Percentiles rank a stretch among this genome's conserved stretches.
phyloP scores from a whole-genome alignment of 2,888 invertebrate species.

The Podotricha telesiphe region DNA sequence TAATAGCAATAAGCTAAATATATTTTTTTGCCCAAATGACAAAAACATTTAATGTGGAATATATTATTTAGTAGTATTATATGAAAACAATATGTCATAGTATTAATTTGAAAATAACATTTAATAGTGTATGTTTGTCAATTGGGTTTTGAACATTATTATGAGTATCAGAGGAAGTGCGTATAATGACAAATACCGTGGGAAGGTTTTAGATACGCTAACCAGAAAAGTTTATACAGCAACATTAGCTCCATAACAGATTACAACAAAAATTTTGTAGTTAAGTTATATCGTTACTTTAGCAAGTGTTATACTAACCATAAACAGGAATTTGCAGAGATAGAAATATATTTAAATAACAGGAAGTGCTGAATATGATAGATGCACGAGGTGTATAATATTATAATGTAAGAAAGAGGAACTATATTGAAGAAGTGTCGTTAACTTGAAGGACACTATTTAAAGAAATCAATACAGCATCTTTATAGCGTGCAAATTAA shows the following conservation, averaged over 20 bases:
- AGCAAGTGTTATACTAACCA: not conserved
- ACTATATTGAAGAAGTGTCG: not conserved
- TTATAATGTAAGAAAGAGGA: too few relatives aligned
- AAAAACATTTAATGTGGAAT: too few relatives aligned
- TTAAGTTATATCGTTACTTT: not conserved
- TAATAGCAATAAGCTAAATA: too few relatives aligned
- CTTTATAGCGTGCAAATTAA: not conserved
- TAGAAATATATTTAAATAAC: too few relatives aligned
- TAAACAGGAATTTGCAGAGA: not conserved
- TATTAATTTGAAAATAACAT: too few relatives aligned
- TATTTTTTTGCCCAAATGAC: too few relatives aligned
- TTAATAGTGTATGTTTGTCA: not conserved
- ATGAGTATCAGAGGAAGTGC: constrained; percentile 22
- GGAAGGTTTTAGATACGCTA: constrained; percentile 29
- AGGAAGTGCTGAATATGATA: too few relatives aligned
- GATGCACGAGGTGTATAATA: too few relatives aligned
- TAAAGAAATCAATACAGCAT: not conserved
- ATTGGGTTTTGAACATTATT: constrained; percentile 12
- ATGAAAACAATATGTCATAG: too few relatives aligned
- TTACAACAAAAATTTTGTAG: constrained; percentile 5
- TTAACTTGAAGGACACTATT: too few relatives aligned
- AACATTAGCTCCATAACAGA: constrained; percentile 4
- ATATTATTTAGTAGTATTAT: too few relatives aligned
- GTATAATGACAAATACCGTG: constrained; percentile 20
- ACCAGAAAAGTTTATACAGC: not conserved